Percentiles rank a stretch among this genome's conserved stretches.
phyloP scores from a whole-genome alignment of 1,140 invertebrate genomes.

The Pseudomyrmex cubaensis region DNA sequence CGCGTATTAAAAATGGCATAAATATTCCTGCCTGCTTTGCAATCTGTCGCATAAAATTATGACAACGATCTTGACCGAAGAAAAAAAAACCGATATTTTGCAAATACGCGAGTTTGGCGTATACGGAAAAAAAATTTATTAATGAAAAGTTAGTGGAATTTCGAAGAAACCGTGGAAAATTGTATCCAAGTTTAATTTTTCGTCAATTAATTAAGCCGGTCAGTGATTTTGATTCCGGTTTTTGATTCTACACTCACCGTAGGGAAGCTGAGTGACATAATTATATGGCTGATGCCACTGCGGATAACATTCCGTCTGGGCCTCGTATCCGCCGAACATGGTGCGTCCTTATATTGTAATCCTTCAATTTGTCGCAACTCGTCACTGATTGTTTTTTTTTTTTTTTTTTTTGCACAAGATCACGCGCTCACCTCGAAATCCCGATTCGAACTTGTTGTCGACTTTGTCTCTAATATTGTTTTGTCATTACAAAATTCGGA shows the following conservation, averaged over 20 bases:
- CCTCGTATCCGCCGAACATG: slow-evolving; percentile 83
- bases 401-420: slow-evolving; percentile 17
- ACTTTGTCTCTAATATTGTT: neutral
- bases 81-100: neutral
- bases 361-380: slow-evolving; percentile 32
- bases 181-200: neutral
- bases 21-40: neutral
- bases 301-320: slow-evolving; percentile 83
- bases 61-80: neutral
- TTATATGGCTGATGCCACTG: slow-evolving; percentile 84
- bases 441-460: neutral
- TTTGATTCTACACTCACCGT: slow-evolving; percentile 75
- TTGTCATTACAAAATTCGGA: too few species aligned
- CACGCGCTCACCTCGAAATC: neutral
- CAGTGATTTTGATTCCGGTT: too few species aligned
- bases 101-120: neutral
- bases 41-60: neutral
- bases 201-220: too few species aligned
- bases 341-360: neutral
- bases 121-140: neutral
- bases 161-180: neutral
- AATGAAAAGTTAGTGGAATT: neutral
- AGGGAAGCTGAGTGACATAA: slow-evolving; percentile 83
- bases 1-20: neutral
- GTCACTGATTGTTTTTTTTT: neutral